phyloP scores from a whole-genome alignment of 2,888 invertebrate species.

The Trichacis sp. region DNA sequence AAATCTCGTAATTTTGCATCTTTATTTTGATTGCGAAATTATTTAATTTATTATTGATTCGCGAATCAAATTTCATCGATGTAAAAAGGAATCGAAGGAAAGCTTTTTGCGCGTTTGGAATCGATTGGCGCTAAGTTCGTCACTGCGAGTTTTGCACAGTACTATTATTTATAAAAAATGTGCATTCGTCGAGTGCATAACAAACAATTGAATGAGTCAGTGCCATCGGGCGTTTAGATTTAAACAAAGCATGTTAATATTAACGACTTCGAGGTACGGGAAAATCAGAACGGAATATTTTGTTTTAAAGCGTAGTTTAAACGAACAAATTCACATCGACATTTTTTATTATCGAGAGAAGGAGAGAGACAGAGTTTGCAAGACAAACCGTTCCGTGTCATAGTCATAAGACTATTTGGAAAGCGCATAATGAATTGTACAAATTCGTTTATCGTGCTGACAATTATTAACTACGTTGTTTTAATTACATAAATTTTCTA shows the following conservation, averaged over 20 bases:
- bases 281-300: conserved; percentile 19
- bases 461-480: conserved; percentile 62
- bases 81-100: too few relatives aligned
- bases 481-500: conserved; percentile 67
- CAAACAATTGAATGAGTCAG: conserved; percentile 42
- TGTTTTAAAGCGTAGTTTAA: conserved; percentile 8
- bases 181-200: conserved; percentile 39
- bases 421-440: conserved; percentile 67
- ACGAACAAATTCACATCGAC: conserved; percentile 13
- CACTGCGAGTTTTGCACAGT: conserved; percentile 5
- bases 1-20: not conserved
- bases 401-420: conserved; percentile 57
- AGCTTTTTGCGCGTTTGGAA: too few relatives aligned
- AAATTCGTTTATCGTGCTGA: conserved; percentile 66
- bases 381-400: conserved; percentile 46
- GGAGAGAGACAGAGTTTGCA: conserved; percentile 12
- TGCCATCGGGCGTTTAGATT: conserved; percentile 48
- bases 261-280: conserved; percentile 1
- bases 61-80: too few relatives aligned
- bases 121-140: too few relatives aligned
- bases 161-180: conserved; percentile 34
- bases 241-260: conserved; percentile 35
- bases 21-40: not conserved
- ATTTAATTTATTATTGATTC: conserved; percentile 3
- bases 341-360: conserved; percentile 13